Conservation (phyloP, 2,113 vertebrate genomes). For the Terrapene triunguis region DNA sequence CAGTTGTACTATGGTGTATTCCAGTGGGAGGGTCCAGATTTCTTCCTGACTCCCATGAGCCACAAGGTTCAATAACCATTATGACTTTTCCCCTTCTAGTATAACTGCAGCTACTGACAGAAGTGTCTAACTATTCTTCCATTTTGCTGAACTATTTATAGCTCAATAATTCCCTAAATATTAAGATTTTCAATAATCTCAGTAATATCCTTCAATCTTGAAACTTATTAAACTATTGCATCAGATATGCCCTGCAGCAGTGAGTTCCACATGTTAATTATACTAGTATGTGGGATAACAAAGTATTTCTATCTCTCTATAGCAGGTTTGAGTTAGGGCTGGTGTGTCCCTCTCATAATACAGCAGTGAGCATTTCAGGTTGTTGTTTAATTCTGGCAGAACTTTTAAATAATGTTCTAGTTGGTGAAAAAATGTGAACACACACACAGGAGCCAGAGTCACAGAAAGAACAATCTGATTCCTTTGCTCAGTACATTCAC, state of each 20-base stretch:
- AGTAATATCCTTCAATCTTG: background rate
- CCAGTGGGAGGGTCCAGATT: background rate
- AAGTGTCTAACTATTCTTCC: background rate
- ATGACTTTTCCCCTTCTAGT: background rate
- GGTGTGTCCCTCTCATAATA: background rate
- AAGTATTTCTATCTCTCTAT: background rate
- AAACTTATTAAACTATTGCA: background rate
- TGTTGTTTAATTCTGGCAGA: background rate
- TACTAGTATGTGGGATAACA: too few relatives aligned
- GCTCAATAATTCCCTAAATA: background rate
- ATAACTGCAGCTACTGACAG: background rate
- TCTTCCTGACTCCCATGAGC: background rate
- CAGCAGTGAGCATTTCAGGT: rapidly evolving
- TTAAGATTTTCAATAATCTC: background rate
- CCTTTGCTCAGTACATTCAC: background rate
- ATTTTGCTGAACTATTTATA: background rate
- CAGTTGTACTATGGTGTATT: background rate
- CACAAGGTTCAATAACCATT: background rate
- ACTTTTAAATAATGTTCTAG: background rate
- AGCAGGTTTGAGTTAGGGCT: background rate
- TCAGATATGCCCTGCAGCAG: too few relatives aligned
- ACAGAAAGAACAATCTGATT: background rate
- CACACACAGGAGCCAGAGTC: background rate
- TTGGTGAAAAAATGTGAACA: too few relatives aligned
- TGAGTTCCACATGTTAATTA: background rate